Evolutionary conservation across 1,140 invertebrate species (phyloP), one percentile per base, ranked within the genome.

Genomic region (Marisa cornuarietis): DNA sequence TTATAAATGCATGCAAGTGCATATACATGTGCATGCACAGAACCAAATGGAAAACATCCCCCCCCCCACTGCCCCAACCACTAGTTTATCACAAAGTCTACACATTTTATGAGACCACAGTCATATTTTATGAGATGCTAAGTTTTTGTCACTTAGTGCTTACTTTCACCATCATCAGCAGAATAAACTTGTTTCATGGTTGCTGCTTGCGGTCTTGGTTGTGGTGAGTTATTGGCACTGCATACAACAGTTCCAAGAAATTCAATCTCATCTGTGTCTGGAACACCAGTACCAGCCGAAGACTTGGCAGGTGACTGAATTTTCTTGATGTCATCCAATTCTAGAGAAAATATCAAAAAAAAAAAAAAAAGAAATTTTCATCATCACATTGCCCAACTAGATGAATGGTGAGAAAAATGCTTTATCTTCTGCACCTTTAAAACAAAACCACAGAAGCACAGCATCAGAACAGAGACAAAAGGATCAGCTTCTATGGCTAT

Each of bases 241-340:
- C 74, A 76, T 18, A 63, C 16, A 49, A 77, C 63, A 5, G 76
- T 69, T 18, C 65, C 76, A 18, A 77, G 76, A 51, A 77, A 77
- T 26, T 77, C 76, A 6, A 77, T 77, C 22, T 68, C 65, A 54
- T 68, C 65, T 8, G 31, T 49, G 20, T 54, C 74, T n/a, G 74
- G 61, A 26, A 76, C 74, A 73, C 51, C 49, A 49, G 18, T 18
- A 14, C n/a, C 73, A 62, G 7, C 1, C 8, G n/a, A 26, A 13
- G 18, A 61, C 8, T 18, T 51, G 2, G 54, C 68, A 16, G 76
- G 49, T 13, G 76, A 77, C 11, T 63, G 76, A 42, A 68, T 66
- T 10, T 58, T 18, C 54, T 68, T 26, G 49, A 63, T 54, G 6
- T 76, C 74, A n/a, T 74, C 72, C 54, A 10, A n/a, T 52, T 26